Evolutionary conservation across 2,113 vertebrate genomes (phyloP).

Genomic region (Dasyornis broadbenti): DNA sequence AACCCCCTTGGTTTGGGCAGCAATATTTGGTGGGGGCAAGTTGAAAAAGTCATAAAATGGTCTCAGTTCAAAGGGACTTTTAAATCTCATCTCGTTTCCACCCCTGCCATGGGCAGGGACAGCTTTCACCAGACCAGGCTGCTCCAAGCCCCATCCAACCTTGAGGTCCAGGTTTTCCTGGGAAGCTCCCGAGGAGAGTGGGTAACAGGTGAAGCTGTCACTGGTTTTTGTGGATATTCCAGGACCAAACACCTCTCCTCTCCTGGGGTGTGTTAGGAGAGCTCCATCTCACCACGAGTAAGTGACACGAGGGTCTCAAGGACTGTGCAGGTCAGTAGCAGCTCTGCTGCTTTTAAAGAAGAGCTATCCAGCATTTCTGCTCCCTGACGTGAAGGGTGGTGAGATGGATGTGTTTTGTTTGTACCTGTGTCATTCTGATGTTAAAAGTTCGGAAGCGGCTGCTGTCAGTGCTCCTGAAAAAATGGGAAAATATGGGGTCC

Average conservation of each 20-base stretch:
- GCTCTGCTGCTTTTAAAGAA: not conserved
- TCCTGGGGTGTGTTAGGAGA: not conserved
- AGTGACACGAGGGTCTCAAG: not conserved
- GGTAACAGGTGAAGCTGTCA: not conserved
- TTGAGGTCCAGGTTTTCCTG: not conserved
- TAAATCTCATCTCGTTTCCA: not conserved
- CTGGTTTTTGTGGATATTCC: not conserved
- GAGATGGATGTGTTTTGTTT: not conserved
- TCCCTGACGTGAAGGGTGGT: not conserved
- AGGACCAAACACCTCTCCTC: not conserved
- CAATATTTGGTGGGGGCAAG: rapidly evolving
- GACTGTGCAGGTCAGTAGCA: not conserved
- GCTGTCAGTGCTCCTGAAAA: not conserved
- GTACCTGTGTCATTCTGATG: not conserved
- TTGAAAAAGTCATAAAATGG: not conserved
- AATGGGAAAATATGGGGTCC: not conserved
- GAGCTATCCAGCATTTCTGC: not conserved
- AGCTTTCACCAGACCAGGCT: not conserved
- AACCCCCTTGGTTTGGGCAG: not conserved
- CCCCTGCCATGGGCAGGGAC: not conserved
- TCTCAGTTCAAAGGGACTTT: not conserved
- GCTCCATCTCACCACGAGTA: rapidly evolving
- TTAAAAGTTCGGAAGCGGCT: not conserved
- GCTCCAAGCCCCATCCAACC: not conserved
- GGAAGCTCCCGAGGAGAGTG: not conserved